These are phyloP conservation scores for Anoplopoma fimbria DNA, from an alignment of 2,113 vertebrate genomes.

Conservation along the genomic window DNA sequence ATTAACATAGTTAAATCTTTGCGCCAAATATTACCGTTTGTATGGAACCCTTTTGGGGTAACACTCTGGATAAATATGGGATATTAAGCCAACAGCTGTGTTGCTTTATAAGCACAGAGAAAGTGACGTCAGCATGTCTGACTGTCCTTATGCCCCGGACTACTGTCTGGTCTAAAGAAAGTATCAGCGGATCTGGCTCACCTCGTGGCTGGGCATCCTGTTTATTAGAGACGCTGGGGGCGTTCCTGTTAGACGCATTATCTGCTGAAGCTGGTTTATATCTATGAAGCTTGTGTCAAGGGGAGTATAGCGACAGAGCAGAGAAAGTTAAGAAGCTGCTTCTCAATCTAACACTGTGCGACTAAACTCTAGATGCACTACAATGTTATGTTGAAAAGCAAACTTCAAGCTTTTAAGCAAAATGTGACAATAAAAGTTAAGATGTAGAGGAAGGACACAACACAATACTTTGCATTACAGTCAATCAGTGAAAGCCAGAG, in stretches of 20 bases:
- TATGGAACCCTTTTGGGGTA: not conserved
- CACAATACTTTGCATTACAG: slow-evolving; percentile 14
- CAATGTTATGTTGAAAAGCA: slow-evolving; percentile 49
- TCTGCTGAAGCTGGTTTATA: slow-evolving; percentile 99
- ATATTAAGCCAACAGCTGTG: not conserved
- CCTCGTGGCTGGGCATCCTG: slow-evolving; percentile 99
- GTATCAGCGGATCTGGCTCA: slow-evolving; percentile 84
- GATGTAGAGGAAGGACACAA: slow-evolving; percentile 39
- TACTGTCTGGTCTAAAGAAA: slow-evolving; percentile 11
- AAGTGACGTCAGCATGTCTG: not conserved
- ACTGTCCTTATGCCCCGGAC: not conserved
- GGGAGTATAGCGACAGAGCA: slow-evolving; percentile 89
- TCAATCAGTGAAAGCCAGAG: slow-evolving; percentile 30
- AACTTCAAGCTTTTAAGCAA: slow-evolving; percentile 43
- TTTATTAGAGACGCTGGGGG: slow-evolving; percentile 98
- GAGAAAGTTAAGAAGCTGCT: slow-evolving; percentile 68
- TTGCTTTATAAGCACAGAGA: slow-evolving; percentile 6
- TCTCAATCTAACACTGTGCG: slow-evolving; percentile 45
- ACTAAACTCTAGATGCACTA: not conserved
- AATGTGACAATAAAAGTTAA: slow-evolving; percentile 24
- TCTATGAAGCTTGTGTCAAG: slow-evolving; percentile 97
- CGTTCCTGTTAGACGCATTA: slow-evolving; percentile 99
- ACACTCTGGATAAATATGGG: not conserved
- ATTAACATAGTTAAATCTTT: not conserved
- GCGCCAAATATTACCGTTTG: not conserved